A percentile compares a stretch with the other conserved stretches of the same genome.
phyloP scores from a whole-genome alignment of 2,888 invertebrate species.

The Gonocerus acuteangulatus region DNA sequence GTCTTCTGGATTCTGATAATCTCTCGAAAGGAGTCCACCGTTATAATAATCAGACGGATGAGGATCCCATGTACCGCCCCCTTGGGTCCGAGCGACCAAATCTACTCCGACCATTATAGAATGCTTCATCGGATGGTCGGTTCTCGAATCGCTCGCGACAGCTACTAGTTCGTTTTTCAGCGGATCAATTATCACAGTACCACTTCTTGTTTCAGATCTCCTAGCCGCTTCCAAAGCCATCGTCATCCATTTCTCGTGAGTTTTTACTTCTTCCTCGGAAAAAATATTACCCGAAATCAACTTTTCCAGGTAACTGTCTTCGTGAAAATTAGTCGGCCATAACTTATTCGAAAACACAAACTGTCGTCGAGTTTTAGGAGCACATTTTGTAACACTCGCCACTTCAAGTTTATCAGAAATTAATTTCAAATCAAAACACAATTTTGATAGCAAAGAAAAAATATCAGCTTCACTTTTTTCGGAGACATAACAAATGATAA shows the following conservation, averaged over 20 bases:
- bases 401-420: conserved; percentile 50
- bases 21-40: conserved; percentile 29
- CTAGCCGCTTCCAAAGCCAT: conserved; percentile 51
- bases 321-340: conserved; percentile 84
- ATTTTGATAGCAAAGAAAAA: conserved; percentile 44
- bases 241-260: conserved; percentile 54
- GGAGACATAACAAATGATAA: conserved; percentile 32
- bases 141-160: conserved; percentile 51
- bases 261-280: conserved; percentile 46
- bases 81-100: conserved; percentile 70
- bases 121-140: conserved; percentile 68
- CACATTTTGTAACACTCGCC: conserved; percentile 51
- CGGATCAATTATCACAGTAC: conserved; percentile 70
- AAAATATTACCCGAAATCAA: conserved; percentile 58
- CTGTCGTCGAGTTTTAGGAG: conserved; percentile 61
- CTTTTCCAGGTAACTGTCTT: conserved; percentile 63
- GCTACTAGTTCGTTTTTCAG: conserved; percentile 56
- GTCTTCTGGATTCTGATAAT: conserved; percentile 42
- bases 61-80: conserved; percentile 35
- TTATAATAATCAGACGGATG: conserved; percentile 23
- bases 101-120: conserved; percentile 79
- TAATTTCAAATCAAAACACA: conserved; percentile 48
- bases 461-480: conserved; percentile 41
- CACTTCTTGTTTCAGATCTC: conserved; percentile 41
- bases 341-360: conserved; percentile 52